Base-by-base conservation (phyloP, 2,888 invertebrate species). In the Hofmannophila pseudospretella region DNA sequence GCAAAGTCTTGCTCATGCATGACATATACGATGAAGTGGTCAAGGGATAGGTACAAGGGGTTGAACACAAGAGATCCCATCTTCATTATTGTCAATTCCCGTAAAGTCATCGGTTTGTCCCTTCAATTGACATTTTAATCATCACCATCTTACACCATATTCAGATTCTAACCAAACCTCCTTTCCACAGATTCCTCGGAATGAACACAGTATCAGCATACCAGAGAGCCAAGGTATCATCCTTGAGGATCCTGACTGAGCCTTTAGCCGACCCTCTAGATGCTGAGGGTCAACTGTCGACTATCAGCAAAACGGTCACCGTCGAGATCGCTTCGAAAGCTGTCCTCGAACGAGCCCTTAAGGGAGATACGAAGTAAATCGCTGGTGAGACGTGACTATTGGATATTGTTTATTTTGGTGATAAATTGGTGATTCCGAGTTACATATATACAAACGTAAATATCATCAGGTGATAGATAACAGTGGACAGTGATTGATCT, bases 201-300 rank as follows among this genome's bases (percentile, higher is more conserved):
- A 92, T 94, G 70, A 96, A 95, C 64, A 95, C 96, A 1, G 92
- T 95, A 33, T 92, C 93, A 38, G 96, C 96, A n/a, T 96, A 96
- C 85, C 95, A 96, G 61, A 90, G 95, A 43, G 96, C 96, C 54
- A 95, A 94, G 81, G 94, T 96, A 7, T 95, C 95, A 23, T 94
- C 95, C 1, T 89, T 96, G 33, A 93, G 92, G 62, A 96, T 97
- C 55, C 58, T 78, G 11, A 73, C 79, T 8, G 82, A 75, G 32
- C 67, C 71, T 0, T 26, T 50, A 0, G 62, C 63, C 7, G 10
- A 36, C 3, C 41, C 48, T 1, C 39, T 45, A 3, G 69, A 72
- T 23, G 65, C 52, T 28, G 58, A 70, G 22, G 62, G 62, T 3
- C 79, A 76, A 16, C 54, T 88, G 4, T 64, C 79, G 12, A 88